Evolutionary conservation across 2,113 vertebrate genomes (phyloP), one percentile per base, ranked within the genome.

Genomic region (Xenopus laevis): DNA sequence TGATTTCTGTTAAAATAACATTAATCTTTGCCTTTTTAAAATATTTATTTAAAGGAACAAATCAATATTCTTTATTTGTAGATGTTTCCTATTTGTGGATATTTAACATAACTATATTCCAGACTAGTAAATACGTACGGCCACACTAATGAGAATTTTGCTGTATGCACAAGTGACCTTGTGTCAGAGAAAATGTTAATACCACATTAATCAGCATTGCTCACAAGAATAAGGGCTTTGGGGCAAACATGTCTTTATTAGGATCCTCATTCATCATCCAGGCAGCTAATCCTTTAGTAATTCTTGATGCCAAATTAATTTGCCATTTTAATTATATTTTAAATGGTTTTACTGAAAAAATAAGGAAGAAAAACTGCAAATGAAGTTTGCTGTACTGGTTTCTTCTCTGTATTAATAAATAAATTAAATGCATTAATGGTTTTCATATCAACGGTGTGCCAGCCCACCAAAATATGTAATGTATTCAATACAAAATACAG

Each of bases 211-310:
- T 72, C 71, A 72, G 71, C 52, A 65, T 30, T 40, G 20, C 62
- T 72, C 71, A 65, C 71, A 72, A 72, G 71, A 47, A 65, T 57
- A 65, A 65, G 71, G 71, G 61, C 71, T 65, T 61, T 65, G 59
- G 61, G 71, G 71, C 50, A 65, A 65, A 65, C 71, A 72, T 72
- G 71, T 72, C 71, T 62, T 72, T 65, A 65, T 65, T 65, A 72
- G 55, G 71, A 72, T 72, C 71, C 61, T 72, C 71, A 72, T 72
- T 72, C 60, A 72, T 72, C 71, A 65, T 72, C 61, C 50, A 72
- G 71, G 71, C 71, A 72, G 71, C 71, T 72, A 72, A 72, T 72
- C 71, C 71, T 72, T 72, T 57, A 72, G 61, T 72, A 72, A 72
- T 72, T 72, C 71, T 57, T 44, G 71, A 57, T 72, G 62, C 47